These are phyloP conservation scores for Nomada fucata DNA, from an alignment of 2,888 invertebrate species.

Conservation along the genomic window DNA sequence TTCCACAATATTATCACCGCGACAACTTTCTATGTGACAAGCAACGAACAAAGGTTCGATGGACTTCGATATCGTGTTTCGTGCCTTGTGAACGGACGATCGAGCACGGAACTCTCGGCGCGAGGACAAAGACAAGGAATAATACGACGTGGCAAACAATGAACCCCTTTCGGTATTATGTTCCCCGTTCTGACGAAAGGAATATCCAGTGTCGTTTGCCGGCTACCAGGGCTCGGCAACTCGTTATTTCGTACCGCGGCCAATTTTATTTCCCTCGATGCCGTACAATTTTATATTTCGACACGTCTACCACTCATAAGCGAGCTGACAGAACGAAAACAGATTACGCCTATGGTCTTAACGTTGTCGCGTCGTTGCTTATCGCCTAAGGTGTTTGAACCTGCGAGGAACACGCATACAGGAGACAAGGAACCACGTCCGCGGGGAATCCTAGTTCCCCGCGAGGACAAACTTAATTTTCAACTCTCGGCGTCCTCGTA, in stretches of 20 bases:
- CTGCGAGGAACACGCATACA: neutral
- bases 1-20: conserved; percentile 1
- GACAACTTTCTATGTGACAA: conserved; percentile 13
- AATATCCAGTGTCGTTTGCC: conserved; percentile 35
- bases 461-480: conserved; percentile 5
- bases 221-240: neutral
- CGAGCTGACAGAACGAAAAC: too few species aligned
- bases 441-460: conserved; percentile 1
- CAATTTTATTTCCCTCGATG: neutral
- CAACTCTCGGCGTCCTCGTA: conserved; percentile 22
- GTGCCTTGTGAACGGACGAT: conserved; percentile 17
- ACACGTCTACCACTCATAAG: neutral
- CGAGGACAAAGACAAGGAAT: conserved; percentile 44
- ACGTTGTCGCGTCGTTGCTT: neutral
- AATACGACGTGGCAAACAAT: conserved; percentile 48
- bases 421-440: neutral
- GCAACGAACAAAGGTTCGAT: conserved; percentile 15
- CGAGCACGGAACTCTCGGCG: conserved; percentile 44
- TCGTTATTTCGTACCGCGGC: neutral
- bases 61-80: conserved; percentile 51
- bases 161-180: conserved; percentile 31
- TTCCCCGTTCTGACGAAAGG: conserved; percentile 38
- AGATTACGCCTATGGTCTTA: neutral
- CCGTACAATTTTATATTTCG: neutral
- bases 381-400: neutral